A percentile compares a stretch with the other conserved stretches of the same genome.
These are phyloP conservation scores for Triplophysa yarkandensis DNA, from an alignment of 2,797 vertebrate genomes.

Conservation along the genomic window DNA sequence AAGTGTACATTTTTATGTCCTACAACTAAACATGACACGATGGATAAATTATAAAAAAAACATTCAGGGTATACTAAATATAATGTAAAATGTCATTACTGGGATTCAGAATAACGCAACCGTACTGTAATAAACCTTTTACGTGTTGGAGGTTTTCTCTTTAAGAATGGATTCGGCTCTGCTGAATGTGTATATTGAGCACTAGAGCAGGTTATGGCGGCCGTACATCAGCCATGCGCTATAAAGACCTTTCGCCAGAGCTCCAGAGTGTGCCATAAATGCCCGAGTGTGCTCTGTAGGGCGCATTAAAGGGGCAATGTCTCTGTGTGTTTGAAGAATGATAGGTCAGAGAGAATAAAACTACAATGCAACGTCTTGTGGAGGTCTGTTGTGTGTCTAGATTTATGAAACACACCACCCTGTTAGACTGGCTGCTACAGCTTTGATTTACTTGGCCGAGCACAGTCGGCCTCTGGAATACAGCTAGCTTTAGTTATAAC, in stretches of 20 bases:
- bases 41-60: too few relatives aligned
- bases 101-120: too few relatives aligned
- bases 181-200: slow-evolving; percentile 38
- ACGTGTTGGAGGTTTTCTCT: background rate
- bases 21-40: too few relatives aligned
- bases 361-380: slow-evolving; percentile 11
- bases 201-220: slow-evolving; percentile 38
- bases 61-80: too few relatives aligned
- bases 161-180: slow-evolving; percentile 23
- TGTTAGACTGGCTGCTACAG: slow-evolving; percentile 6
- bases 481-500: background rate
- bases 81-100: too few relatives aligned
- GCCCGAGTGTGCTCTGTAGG: slow-evolving; percentile 72
- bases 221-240: slow-evolving; percentile 28
- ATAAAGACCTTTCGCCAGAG: slow-evolving; percentile 46
- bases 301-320: slow-evolving; percentile 76
- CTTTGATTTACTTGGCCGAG: slow-evolving; percentile 18
- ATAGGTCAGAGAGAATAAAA: slow-evolving; percentile 37
- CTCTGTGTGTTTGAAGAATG: slow-evolving; percentile 42
- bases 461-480: background rate
- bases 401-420: slow-evolving; percentile 34
- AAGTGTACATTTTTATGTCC: too few relatives aligned
- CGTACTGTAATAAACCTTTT: too few relatives aligned
- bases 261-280: slow-evolving; percentile 72
- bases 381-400: slow-evolving; percentile 36